Evolutionary conservation across 1,140 invertebrate genomes (phyloP), one percentile per base, ranked within the genome.

Genomic region (Zaprionus kolodkinae): DNA sequence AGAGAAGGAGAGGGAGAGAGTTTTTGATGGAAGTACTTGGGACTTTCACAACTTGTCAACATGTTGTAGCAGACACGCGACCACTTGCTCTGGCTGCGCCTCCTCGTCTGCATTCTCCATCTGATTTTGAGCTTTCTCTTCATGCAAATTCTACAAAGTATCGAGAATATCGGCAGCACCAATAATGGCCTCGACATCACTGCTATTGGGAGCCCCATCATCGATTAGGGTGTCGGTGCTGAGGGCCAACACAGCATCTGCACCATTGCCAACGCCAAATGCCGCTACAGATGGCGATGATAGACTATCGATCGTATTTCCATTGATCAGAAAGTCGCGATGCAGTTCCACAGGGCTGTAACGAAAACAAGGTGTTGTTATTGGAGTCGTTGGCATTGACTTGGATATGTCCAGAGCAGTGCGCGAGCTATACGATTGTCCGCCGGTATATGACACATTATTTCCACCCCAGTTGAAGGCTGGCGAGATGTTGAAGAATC

Each of bases 371-470:
- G 91, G 93, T 30, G 86, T 91, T 10, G 88, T 91, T 63, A 91
- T 92, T 36, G 95, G 95, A 43, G 95, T 95, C 3, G 94, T 95
- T 55, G 95, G 95, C 92, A 95, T 95, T 0, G 95, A 95, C 78
- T 95, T 94, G 1, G 95, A 95, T 56, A 93, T 94, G 76, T 93
- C 90, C 45, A 89, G 71, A 0, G 76, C 61, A 60, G 76, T 82
- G 33, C 87, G 79, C 11, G 85, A 33, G 33, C 52, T 63, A 25
- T 77, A 83, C 12, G 73, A 61, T 12, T 75, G 70, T 6, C 63
- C 63, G 4, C 71, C 5, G 3, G 30, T 15, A 9, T 73, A 70
- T 13, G 33, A 52, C 25, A 68, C 12, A 73, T 72, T 77, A 64
- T 52, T 86, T 78, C 57, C 76, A 60, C 72, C 81, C 75, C 78